These are phyloP conservation scores for Lates calcarifer DNA, from an alignment of 2,113 vertebrate genomes.

Conservation along the genomic window DNA sequence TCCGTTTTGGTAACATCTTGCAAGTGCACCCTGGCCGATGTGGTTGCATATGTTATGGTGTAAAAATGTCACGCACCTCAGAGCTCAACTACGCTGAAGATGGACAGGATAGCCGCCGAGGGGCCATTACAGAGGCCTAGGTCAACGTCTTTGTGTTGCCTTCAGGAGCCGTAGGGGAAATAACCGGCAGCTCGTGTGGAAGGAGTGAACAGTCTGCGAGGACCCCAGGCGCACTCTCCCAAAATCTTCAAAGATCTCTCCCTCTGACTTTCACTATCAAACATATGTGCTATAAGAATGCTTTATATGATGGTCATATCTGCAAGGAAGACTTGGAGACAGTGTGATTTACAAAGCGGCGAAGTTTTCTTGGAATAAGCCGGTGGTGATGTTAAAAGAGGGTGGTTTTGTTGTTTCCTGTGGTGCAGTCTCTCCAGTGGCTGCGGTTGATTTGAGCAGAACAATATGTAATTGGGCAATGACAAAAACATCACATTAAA, in stretches of 20 bases:
- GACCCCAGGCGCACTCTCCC: slow-evolving; percentile 54
- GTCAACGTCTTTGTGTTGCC: slow-evolving; percentile 64
- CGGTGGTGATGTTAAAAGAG: slow-evolving; percentile 14
- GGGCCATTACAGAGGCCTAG: slow-evolving; percentile 64
- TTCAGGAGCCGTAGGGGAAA: slow-evolving; percentile 49
- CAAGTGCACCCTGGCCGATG: slow-evolving; percentile 56
- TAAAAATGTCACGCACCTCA: slow-evolving; percentile 71
- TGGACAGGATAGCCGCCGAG: slow-evolving; percentile 69
- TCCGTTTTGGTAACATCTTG: slow-evolving; percentile 66
- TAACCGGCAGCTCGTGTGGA: slow-evolving; percentile 35
- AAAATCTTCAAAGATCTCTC: slow-evolving; percentile 58
- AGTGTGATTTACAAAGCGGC: slow-evolving; percentile 32
- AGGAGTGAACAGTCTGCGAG: slow-evolving; percentile 25
- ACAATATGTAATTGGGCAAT: slow-evolving; percentile 12
- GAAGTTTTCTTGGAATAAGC: slow-evolving; percentile 24
- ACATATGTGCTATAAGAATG: slow-evolving; percentile 55
- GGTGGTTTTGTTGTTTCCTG: slow-evolving; percentile 42
- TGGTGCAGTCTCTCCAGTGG: slow-evolving; percentile 20
- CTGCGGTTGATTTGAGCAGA: slow-evolving; percentile 37
- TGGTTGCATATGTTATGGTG: slow-evolving; percentile 65
- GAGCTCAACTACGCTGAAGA: slow-evolving; percentile 58
- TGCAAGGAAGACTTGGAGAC: slow-evolving; percentile 7
- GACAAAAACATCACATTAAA: slow-evolving; percentile 22
- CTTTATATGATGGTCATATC: slow-evolving; percentile 52
- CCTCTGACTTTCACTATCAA: slow-evolving; percentile 53